Evolutionary conservation across 1,140 invertebrate species (phyloP).

Genomic region (Elymnias hypermnestra): DNA sequence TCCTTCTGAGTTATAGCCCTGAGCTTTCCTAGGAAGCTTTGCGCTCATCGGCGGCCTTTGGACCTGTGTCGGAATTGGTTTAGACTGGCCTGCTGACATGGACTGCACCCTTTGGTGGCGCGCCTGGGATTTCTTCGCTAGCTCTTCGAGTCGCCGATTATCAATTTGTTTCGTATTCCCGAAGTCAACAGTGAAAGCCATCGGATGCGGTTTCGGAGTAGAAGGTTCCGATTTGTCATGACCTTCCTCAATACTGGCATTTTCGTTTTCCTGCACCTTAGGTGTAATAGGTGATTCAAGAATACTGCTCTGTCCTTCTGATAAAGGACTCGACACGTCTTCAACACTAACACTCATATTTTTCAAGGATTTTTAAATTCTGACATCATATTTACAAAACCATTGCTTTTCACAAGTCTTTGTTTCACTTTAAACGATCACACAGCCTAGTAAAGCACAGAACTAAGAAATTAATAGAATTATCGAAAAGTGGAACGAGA

Average conservation of each 20-base stretch:
- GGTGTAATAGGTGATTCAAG: conserved; percentile 42
- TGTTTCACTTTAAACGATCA: conserved; percentile 39
- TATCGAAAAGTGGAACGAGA: conserved; percentile 71
- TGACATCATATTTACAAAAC: conserved; percentile 74
- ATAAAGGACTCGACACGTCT: conserved; percentile 64
- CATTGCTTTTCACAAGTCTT: conserved; percentile 39
- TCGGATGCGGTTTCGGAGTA: conserved; percentile 61
- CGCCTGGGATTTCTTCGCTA: conserved; percentile 83
- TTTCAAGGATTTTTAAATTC: conserved; percentile 62
- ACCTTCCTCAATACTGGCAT: conserved; percentile 47
- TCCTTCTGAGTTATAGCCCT: conserved; percentile 82
- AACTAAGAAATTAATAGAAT: conserved; percentile 38
- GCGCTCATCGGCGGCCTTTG: conserved; percentile 78
- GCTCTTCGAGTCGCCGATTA: conserved; percentile 77
- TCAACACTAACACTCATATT: conserved; percentile 72
- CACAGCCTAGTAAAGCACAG: conserved; percentile 33
- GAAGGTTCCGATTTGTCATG: conserved; percentile 49
- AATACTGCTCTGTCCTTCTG: conserved; percentile 51
- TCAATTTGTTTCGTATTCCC: conserved; percentile 79
- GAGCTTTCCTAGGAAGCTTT: conserved; percentile 76
- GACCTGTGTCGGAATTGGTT: conserved; percentile 38
- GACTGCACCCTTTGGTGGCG: conserved; percentile 83
- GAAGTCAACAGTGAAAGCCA: conserved; percentile 84
- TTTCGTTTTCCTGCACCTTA: conserved; percentile 36
- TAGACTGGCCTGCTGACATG: conserved; percentile 73